phyloP scores from a whole-genome alignment of 2,113 vertebrate genomes.

The Tyto alba region DNA sequence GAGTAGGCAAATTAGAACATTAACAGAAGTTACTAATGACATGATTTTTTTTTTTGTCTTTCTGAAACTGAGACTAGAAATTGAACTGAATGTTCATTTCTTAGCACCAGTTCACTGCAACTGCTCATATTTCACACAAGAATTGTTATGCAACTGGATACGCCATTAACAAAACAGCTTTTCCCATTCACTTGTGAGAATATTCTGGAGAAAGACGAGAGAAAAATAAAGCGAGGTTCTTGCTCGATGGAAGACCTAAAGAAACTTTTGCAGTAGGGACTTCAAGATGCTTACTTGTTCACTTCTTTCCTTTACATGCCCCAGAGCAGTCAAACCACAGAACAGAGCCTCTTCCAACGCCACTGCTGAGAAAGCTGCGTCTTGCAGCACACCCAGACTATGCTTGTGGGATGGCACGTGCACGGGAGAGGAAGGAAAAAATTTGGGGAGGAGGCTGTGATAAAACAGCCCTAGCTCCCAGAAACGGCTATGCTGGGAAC shows the following conservation, averaged over 20 bases:
- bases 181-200: background rate
- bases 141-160: background rate
- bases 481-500: background rate
- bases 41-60: background rate
- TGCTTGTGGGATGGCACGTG: background rate
- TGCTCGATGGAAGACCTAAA: background rate
- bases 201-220: background rate
- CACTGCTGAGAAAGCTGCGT: background rate
- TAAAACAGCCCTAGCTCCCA: background rate
- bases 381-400: background rate
- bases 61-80: background rate
- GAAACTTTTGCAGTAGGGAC: background rate
- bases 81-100: background rate
- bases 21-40: background rate
- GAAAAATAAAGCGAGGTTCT: background rate
- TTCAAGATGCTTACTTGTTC: background rate
- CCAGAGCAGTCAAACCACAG: background rate
- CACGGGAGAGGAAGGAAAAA: background rate
- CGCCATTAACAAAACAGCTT: background rate
- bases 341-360: background rate
- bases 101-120: background rate
- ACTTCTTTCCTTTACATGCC: background rate
- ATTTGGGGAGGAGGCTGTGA: background rate
- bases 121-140: background rate
- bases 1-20: background rate